Base-by-base conservation (phyloP, 2,113 vertebrate species). In the Speoplatyrhinus poulsoni region DNA sequence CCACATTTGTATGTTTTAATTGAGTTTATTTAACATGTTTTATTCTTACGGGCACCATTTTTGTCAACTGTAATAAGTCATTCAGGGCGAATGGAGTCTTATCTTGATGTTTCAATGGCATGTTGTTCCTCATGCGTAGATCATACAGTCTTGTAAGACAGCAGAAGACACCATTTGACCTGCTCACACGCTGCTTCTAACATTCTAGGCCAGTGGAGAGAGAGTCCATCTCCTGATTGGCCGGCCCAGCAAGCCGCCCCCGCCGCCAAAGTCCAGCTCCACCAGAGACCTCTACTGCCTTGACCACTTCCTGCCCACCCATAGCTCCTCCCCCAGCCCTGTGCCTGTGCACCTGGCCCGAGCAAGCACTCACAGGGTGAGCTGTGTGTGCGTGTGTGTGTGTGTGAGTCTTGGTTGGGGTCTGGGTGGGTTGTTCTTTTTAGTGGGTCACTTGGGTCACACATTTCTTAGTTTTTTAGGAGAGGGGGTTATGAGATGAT, bases 151-250 rank as follows among this genome's bases (percentile, higher is more conserved):
- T 56, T 56, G 17, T 19, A 56, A 56, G 54, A 56, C 54, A 7
- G 46, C 16, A 12, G 12, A 56, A 56, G 53, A 56, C 15, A n/a
- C 54, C 54, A 10, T 10, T 26, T 32, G 19, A 32, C 5, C 19
- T 5, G 12, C 57, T 69, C 13, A 72, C 72, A 58, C 62, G 60
- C 17, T 75, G 9, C 80, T 3, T 83, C 8, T 86, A 69, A 67
- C 41, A 67, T 68, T 72, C 1, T 69, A 98, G 97, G 96, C 96
- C n/a, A 99, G 96, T 0, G 96, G 96, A 62, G 97, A 98, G 80
- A 93, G 94, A 81, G 96, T 99, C 72, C 93, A 95, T 78, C 89
- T 99, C 83, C 81, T 96, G 46, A 93, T 99, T 80, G 94, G 93
- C 60, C 94, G 96, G 75, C 87, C 94, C 32, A 87, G 86, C 86